Percentiles rank a stretch among this genome's conserved stretches.
Evolutionary conservation across 2,888 invertebrate genomes (phyloP).

Genomic region (Blastobasis adustella): DNA sequence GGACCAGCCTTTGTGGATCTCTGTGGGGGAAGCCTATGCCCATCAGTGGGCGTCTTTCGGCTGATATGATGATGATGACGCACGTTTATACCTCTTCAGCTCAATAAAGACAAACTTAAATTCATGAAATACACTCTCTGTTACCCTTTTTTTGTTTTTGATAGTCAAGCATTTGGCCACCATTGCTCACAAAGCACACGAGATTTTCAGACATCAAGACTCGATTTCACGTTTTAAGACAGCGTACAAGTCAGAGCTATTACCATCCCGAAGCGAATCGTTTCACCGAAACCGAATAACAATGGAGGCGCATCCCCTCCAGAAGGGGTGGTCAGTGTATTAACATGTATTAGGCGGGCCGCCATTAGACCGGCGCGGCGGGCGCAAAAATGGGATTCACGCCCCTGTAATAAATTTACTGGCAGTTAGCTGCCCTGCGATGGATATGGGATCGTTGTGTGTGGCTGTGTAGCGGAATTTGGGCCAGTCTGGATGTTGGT

Average conservation of each 20-base stretch:
- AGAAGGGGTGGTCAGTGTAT: slow-evolving; percentile 21
- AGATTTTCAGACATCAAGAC: no score
- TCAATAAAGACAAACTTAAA: no score
- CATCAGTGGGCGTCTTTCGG: not conserved
- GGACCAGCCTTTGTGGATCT: not conserved
- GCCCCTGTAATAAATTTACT: slow-evolving; percentile 62
- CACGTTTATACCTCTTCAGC: no score
- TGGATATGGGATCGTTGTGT: slow-evolving; percentile 10
- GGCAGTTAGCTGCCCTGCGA: slow-evolving; percentile 22
- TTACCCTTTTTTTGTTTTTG: no score
- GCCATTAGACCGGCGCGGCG: slow-evolving; percentile 14
- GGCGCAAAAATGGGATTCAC: slow-evolving; percentile 45
- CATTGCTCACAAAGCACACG: no score
- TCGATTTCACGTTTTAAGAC: no score
- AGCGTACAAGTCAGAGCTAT: no score
- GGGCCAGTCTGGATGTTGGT: no score
- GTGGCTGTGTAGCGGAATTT: not conserved
- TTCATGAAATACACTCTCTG: no score
- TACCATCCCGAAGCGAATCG: no score
- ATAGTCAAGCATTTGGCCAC: no score
- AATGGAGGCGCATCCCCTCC: not conserved
- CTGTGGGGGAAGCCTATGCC: not conserved
- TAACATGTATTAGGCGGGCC: slow-evolving; percentile 25
- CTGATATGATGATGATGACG: not conserved
- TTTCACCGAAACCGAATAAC: no score